Evolutionary conservation across 2,797 vertebrate species (phyloP).

Genomic region (Anableps anableps): DNA sequence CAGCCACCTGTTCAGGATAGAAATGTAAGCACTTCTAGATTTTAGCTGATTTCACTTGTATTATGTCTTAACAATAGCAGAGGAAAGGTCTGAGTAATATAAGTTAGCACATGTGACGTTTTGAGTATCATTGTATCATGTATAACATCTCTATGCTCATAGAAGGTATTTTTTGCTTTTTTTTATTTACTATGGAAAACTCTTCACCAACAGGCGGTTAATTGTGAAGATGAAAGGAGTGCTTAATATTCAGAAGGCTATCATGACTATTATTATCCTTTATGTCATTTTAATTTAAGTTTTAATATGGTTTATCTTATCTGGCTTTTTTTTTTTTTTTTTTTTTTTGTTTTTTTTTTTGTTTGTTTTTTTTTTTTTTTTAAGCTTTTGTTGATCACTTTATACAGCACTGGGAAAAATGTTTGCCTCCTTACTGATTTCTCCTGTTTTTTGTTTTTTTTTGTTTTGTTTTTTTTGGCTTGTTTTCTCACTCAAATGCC

Average conservation of each 20-base stretch:
- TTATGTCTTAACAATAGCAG: slow-evolving; percentile 85
- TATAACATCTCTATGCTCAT: slow-evolving; percentile 88
- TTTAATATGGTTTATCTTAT: slow-evolving; percentile 67
- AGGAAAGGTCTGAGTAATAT: slow-evolving; percentile 92
- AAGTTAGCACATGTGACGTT: slow-evolving; percentile 93
- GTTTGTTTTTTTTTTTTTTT: slow-evolving; percentile 26
- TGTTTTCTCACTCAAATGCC: neutral
- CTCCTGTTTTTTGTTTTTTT: neutral
- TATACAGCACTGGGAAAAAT: slow-evolving; percentile 14
- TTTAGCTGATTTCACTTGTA: slow-evolving; percentile 79
- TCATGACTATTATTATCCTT: slow-evolving; percentile 56
- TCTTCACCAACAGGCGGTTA: slow-evolving; percentile 81
- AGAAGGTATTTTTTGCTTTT: slow-evolving; percentile 73
- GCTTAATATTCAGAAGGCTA: slow-evolving; percentile 66
- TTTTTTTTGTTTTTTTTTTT: slow-evolving; percentile 29
- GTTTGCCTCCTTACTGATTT: neutral
- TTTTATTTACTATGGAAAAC: slow-evolving; percentile 76
- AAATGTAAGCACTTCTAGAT: slow-evolving; percentile 87
- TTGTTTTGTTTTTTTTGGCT: neutral
- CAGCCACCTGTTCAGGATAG: slow-evolving; percentile 82
- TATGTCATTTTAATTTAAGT: slow-evolving; percentile 72
- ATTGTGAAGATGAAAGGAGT: slow-evolving; percentile 49
- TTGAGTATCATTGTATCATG: slow-evolving; percentile 89
- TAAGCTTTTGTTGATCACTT: slow-evolving; percentile 59
- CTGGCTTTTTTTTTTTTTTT: slow-evolving; percentile 30